Evolutionary conservation across 1,140 invertebrate genomes (phyloP).

Genomic region (Lycorma delicatula): DNA sequence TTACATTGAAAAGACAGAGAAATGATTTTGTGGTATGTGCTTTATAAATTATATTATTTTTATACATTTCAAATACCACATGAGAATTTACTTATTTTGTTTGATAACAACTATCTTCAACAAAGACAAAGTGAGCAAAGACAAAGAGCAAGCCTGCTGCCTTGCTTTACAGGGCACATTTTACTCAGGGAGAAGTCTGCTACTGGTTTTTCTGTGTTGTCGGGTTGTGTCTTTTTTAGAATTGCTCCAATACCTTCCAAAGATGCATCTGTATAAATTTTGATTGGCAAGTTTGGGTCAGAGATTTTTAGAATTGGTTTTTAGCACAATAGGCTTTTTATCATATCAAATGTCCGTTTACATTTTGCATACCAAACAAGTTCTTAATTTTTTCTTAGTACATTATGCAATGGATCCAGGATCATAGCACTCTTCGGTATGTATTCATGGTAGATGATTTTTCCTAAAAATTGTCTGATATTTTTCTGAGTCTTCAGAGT

Average conservation of each 20-base stretch:
- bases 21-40: too few species aligned
- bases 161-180: slow-evolving; percentile 30
- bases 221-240: slow-evolving; percentile 29
- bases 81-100: too few species aligned
- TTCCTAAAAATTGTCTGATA: slow-evolving; percentile 31
- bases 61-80: slow-evolving; percentile 36
- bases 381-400: slow-evolving; percentile 32
- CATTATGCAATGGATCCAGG: slow-evolving; percentile 31
- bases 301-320: too few species aligned
- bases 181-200: slow-evolving; percentile 35
- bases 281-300: too few species aligned
- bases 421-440: slow-evolving; percentile 31
- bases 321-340: too few species aligned
- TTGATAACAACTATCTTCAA: too few species aligned
- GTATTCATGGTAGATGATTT: slow-evolving; percentile 35
- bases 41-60: slow-evolving; percentile 38
- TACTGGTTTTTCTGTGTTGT: slow-evolving; percentile 29
- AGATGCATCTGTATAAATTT: too few species aligned
- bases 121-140: too few species aligned
- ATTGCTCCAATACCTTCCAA: too few species aligned
- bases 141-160: too few species aligned
- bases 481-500: too few species aligned
- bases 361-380: slow-evolving; percentile 29
- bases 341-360: background rate
- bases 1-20: too few species aligned